Conservation (phyloP, 2,888 invertebrate species). For the Latrodectus hesperus region DNA sequence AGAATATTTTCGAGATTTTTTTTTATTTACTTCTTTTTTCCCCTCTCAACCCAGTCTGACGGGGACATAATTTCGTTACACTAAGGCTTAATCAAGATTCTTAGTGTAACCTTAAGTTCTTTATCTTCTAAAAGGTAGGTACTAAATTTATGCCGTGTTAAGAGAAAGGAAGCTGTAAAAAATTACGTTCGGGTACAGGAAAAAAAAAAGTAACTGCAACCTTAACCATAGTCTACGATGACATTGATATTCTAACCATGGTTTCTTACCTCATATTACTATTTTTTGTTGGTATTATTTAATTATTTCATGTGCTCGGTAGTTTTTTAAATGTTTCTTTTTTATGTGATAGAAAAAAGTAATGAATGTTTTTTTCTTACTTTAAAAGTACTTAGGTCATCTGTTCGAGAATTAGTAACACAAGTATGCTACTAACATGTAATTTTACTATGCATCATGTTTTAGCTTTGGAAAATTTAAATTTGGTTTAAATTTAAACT, state of each 20-base stretch:
- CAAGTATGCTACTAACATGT: neutral
- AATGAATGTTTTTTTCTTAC: constrained; percentile 18
- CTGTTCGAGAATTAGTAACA: neutral
- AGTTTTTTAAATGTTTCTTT: constrained; percentile 27
- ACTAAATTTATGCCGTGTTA: constrained; percentile 51
- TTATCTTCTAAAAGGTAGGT: constrained; percentile 64
- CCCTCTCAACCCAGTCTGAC: constrained; percentile 20
- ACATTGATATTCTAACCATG: constrained; percentile 65
- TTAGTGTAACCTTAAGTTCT: constrained; percentile 59
- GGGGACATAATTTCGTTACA: constrained; percentile 64
- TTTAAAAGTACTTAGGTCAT: constrained; percentile 5
- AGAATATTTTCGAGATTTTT: constrained; percentile 65
- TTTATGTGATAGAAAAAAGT: constrained; percentile 3
- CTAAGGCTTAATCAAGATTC: constrained; percentile 68
- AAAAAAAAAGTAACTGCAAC: constrained; percentile 28
- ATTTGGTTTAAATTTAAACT: too few species aligned
- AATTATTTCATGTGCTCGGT: constrained; percentile 60
- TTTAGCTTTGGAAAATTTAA: too few species aligned
- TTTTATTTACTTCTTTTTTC: constrained; percentile 13
- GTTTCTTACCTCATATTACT: constrained; percentile 54
- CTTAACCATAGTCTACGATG: constrained; percentile 35
- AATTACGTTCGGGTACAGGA: constrained; percentile 25
- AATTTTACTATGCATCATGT: too few species aligned
- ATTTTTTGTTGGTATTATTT: constrained; percentile 62
- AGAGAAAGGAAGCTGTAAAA: constrained; percentile 29